Conservation (phyloP, 2,113 vertebrate species). For the Bos javanicus region DNA sequence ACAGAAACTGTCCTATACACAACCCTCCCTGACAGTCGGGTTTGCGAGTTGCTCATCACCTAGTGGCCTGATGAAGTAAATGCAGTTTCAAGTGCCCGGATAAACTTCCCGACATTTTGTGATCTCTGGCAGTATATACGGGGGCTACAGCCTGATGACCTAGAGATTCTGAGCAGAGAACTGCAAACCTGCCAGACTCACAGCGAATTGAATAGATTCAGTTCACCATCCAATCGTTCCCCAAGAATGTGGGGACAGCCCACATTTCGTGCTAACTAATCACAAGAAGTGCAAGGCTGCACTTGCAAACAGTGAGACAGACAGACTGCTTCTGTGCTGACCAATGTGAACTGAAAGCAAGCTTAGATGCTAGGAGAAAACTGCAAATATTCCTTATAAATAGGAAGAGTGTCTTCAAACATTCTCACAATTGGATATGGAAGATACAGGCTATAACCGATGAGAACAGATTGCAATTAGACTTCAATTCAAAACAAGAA, state of each 20-base stretch:
- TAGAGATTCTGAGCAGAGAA: background rate
- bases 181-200: background rate
- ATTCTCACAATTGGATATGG: background rate
- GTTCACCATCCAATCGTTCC: background rate
- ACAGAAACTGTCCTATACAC: background rate
- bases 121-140: background rate
- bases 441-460: background rate
- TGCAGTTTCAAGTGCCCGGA: slow-evolving; percentile 38
- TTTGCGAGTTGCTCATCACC: slow-evolving; percentile 58
- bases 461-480: background rate
- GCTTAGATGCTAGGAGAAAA: slow-evolving; percentile 8
- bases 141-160: background rate
- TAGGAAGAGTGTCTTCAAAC: background rate
- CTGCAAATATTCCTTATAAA: background rate
- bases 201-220: background rate
- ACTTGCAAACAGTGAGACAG: background rate
- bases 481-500: slow-evolving; percentile 46
- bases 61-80: slow-evolving; percentile 62
- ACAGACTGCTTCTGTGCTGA: background rate
- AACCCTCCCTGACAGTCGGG: background rate
- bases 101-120: slow-evolving; percentile 69
- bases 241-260: background rate
- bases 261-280: background rate
- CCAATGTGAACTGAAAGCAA: background rate
- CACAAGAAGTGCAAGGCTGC: background rate